Evolutionary conservation across 2,888 invertebrate species (phyloP), one percentile per base, ranked within the genome.

Genomic region (Deroplatys truncata): DNA sequence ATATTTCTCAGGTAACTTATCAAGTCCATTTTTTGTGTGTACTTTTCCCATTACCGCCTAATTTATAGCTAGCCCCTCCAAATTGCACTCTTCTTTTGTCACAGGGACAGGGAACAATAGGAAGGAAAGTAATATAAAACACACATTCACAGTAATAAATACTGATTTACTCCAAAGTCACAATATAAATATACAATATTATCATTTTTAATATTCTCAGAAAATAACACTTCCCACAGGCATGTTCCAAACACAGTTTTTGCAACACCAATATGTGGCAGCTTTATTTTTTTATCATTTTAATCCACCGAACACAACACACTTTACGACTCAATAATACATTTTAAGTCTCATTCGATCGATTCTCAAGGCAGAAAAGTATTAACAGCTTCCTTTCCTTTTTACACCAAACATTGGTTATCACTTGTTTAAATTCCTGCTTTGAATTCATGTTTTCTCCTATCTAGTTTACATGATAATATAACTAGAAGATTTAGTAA

Each of bases 131-230:
- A 89, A 89, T 35, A 28, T n/a, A 82, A 86, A 28, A 88, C 49
- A 87, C 29, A 43, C 10, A 93, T 94, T 93, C 93, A 94, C 94
- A 94, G 94, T 94, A 94, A 94, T 94, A 94, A 94, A 94, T 94
- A 94, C 94, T 94, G 94, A 93, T 94, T 94, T 94, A 94, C 94
- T 94, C 94, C 94, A 94, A 94, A 94, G 94, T 94, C 94, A 94
- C 94, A 94, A 94, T 94, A 94, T 94, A 94, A 94, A 94, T 94
- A 94, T 94, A 94, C 94, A 94, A 94, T 94, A 94, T 94, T 93
- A 94, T 94, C 93, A 86, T 90, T 91, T 90, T 90, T 90, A 89
- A 94, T 94, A 94, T 94, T 94, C 94, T 94, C 94, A 94, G 93
- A 94, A 94, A 94, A 94, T 94, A 94, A 94, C 94, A 94, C 94